Evolutionary conservation across 2,888 invertebrate species (phyloP), one percentile per base, ranked within the genome.

Genomic region (Prosapia bicincta): DNA sequence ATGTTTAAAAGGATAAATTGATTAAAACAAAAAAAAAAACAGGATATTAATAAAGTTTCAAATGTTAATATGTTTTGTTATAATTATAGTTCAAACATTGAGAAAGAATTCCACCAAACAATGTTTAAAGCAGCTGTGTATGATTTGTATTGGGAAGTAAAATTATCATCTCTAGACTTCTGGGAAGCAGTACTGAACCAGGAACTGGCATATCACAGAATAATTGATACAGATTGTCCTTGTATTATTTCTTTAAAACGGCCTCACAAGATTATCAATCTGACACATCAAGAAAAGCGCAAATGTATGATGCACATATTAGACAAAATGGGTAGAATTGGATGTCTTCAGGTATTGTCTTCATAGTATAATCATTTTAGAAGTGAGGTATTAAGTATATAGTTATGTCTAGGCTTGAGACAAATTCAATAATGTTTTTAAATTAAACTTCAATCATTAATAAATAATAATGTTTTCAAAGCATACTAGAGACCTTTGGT

Each of bases 91-190:
- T 3, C 15, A 13, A 38, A 15, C 15, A 15, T 38, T 38, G 38
- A 38, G 15, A 38, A 38, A 38, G 38, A 7, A 3, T 38, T 38
- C 38, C 38, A 38, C 38, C 7, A 15, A 3, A 15, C 15, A 3
- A 38, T 38, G 38, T 38, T 13, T 3, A 3, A 38, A 3, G 38
- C 38, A 15, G 77, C 78, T 25, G 67, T 75, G 10, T 73, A 69
- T 67, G 95, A 95, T 83, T 88, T 94, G 75, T 92, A 95, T 82
- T 94, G 94, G 93, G 94, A 95, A 83, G 94, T 94, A 0, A 93
- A 93, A 84, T 85, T 91, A 0, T 89, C 88, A 74, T 91, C 93
- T 0, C 83, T 95, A 0, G 86, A 87, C 76, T 94, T 92, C 82
- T 95, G 94, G 94, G 88, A 88, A 74, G 85, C 88, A 13, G 90